Conservation (phyloP, 1,140 invertebrate genomes). For the Dolichoris vasculosae region DNA sequence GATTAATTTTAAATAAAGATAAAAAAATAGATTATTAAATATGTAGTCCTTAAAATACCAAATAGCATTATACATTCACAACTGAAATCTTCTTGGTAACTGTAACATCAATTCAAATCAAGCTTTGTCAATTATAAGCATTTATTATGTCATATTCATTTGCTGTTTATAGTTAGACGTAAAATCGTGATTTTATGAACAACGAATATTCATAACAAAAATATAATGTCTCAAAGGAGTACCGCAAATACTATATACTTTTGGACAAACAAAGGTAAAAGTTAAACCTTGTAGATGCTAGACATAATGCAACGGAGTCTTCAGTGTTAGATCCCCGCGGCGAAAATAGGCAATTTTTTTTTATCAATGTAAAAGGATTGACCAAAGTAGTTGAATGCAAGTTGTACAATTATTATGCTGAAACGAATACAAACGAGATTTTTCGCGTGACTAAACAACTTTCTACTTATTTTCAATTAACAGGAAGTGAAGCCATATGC, state of each 20-base stretch:
- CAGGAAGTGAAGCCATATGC: background rate
- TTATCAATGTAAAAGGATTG: background rate
- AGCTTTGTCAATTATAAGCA: background rate
- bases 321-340: background rate
- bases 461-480: background rate
- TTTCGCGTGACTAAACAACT: conserved; percentile 21
- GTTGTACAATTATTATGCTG: background rate
- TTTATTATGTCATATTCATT: background rate
- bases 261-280: background rate
- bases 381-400: background rate
- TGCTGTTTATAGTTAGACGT: background rate
- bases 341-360: background rate
- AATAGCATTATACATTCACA: no score
- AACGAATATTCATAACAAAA: background rate
- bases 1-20: no score
- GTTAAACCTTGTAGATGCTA: background rate
- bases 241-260: background rate
- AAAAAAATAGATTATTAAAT: no score
- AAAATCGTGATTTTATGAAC: conserved; percentile 17
- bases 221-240: background rate
- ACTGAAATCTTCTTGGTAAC: no score
- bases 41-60: no score
- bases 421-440: conserved; percentile 23
- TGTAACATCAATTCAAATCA: background rate
- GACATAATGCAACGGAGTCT: background rate